Percentiles rank a stretch among this genome's conserved stretches.
These are phyloP conservation scores for Lithophane semibrunnea DNA, from an alignment of 2,888 invertebrate species.

Conservation along the genomic window DNA sequence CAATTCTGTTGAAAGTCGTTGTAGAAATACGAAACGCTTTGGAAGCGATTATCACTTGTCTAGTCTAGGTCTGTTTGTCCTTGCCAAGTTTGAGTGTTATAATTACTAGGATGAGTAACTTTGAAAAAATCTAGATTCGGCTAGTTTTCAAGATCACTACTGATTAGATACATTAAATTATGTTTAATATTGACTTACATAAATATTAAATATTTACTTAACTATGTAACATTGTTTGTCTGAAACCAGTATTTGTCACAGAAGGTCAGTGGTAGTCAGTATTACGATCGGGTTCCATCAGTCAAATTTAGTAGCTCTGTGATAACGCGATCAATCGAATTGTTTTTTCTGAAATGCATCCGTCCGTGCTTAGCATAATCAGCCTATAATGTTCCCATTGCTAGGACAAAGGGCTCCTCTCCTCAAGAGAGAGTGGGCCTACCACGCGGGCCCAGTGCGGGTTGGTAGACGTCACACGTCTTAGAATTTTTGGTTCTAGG, in stretches of 20 bases:
- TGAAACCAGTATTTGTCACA: constrained; percentile 30
- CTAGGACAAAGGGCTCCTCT: too few relatives aligned
- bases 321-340: background rate
- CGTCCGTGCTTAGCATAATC: background rate
- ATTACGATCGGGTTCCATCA: constrained; percentile 29
- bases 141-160: constrained; percentile 27
- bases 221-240: constrained; percentile 7
- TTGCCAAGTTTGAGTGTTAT: background rate
- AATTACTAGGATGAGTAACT: background rate
- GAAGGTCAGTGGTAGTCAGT: constrained; percentile 30
- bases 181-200: constrained; percentile 17
- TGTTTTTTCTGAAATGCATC: background rate
- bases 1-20: too few relatives aligned
- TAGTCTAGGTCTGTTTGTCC: too few relatives aligned
- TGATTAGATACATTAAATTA: constrained; percentile 4
- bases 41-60: too few relatives aligned
- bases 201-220: constrained; percentile 26
- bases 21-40: too few relatives aligned
- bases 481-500: too few relatives aligned
- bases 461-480: too few relatives aligned
- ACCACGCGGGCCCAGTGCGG: too few relatives aligned
- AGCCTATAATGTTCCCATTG: too few relatives aligned
- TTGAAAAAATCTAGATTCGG: background rate
- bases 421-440: too few relatives aligned
- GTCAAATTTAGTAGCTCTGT: background rate